Base-by-base conservation (phyloP, 1,140 invertebrate genomes). In the Plodia interpunctella region DNA sequence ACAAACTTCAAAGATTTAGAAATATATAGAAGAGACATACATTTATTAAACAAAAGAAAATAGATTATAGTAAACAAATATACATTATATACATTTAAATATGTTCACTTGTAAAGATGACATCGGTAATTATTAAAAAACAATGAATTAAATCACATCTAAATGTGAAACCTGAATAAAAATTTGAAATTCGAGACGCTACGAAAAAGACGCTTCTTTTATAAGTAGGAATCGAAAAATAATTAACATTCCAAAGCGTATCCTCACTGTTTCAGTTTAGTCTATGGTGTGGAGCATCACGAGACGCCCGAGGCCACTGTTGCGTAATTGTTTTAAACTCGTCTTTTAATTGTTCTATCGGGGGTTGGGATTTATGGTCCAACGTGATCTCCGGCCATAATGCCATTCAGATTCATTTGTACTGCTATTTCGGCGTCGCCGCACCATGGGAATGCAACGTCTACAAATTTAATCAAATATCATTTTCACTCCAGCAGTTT, bases 321-420 rank as follows among this genome's bases (percentile, higher is more conserved):
- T 86, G 83, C 83, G 82, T 89, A 89, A 89, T 89, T 89, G 87
- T 89, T 89, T 89, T 84, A 83, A 87, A 79, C 82, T 82, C 77
- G 81, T 87, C 83, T 87, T 89, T 89, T 89, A 89, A 89, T 89
- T 89, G 84, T 87, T 89, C 82, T 87, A 87, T 89, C 83, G 80
- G 72, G 81, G 80, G 76, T 71, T 71, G 70, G 54, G 79, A 89
- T 89, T 89, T 89, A 89, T 89, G 70, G 63, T 58, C 63, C 71
- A 77, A 88, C 86, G 86, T 88, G 86, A 87, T 84, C 83, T 74
- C 68, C 61, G 69, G 70, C 69, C 63, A 68, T 74, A 79, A 79
- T 71, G 68, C 75, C 68, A 72, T 76, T 80, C 68, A 72, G 70
- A 78, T 83, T 83, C 81, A 83, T 83, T 88, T 79, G 70, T 71